Percentiles rank a stretch among this genome's conserved stretches.
Conservation (phyloP, 2,797 vertebrate species). For the Phylloscopus collybita region DNA sequence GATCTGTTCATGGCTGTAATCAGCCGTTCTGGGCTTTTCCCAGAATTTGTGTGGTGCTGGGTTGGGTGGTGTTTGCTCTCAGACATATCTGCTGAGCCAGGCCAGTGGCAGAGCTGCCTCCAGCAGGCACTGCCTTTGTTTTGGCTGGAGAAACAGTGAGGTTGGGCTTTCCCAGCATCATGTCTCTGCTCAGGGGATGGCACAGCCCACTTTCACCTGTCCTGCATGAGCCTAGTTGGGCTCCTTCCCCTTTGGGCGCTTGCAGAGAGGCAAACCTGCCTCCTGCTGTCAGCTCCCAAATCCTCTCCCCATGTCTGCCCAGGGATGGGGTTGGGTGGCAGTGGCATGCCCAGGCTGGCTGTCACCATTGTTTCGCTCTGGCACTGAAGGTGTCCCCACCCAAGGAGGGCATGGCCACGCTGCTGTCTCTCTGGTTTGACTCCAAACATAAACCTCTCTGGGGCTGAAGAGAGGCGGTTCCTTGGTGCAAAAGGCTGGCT, state of each 20-base stretch:
- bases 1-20: rapidly evolving
- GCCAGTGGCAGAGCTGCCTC: neutral
- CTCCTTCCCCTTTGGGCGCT: neutral
- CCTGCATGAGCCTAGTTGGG: neutral
- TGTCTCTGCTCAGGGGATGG: rapidly evolving
- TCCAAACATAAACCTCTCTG: neutral
- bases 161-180: neutral
- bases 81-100: neutral
- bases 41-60: neutral
- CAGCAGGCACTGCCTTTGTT: neutral
- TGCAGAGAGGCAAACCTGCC: neutral
- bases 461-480: neutral
- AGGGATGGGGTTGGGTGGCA: neutral
- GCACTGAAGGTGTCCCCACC: neutral
- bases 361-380: rapidly evolving
- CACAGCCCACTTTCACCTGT: neutral
- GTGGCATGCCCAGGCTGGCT: neutral
- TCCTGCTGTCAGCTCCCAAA: neutral
- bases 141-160: neutral
- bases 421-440: neutral
- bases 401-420: neutral
- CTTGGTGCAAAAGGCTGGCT: neutral
- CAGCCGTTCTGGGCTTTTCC: neutral
- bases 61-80: neutral
- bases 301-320: rapidly evolving